Conservation (phyloP, 2,797 vertebrate species). For the Phrynocephalus forsythii region DNA sequence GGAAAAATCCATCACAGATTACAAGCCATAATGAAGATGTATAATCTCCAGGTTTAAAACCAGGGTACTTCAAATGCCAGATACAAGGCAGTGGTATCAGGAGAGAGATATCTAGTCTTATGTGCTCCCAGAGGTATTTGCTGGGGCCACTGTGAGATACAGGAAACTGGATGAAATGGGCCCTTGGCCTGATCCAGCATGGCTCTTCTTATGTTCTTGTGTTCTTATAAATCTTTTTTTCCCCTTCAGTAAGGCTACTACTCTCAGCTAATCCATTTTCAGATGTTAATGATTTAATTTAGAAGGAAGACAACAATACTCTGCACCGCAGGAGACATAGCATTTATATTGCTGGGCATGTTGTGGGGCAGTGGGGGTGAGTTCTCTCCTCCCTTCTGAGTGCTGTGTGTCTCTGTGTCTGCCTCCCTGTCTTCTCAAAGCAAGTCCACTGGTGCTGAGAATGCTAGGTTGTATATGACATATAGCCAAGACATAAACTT, state of each 20-base stretch:
- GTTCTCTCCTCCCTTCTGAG: background rate
- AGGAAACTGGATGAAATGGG: too few relatives aligned
- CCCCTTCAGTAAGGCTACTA: background rate
- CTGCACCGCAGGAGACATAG: background rate
- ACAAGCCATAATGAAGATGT: too few relatives aligned
- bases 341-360: background rate
- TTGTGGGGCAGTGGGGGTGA: background rate
- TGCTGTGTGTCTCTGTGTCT: background rate
- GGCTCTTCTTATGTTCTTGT: too few relatives aligned
- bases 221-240: too few relatives aligned
- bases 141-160: too few relatives aligned
- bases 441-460: background rate
- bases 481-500: background rate
- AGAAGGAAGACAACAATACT: rapidly evolving
- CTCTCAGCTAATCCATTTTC: background rate
- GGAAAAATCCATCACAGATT: too few relatives aligned
- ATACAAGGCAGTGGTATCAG: too few relatives aligned
- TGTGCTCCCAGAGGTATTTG: too few relatives aligned
- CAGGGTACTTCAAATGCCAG: too few relatives aligned
- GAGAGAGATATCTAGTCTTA: too few relatives aligned
- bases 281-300: background rate
- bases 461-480: background rate
- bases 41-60: too few relatives aligned
- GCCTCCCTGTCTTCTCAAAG: background rate
- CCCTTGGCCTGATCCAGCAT: too few relatives aligned